These are phyloP conservation scores for Unio delphinus DNA, from an alignment of 2,888 invertebrate species.

Conservation along the genomic window DNA sequence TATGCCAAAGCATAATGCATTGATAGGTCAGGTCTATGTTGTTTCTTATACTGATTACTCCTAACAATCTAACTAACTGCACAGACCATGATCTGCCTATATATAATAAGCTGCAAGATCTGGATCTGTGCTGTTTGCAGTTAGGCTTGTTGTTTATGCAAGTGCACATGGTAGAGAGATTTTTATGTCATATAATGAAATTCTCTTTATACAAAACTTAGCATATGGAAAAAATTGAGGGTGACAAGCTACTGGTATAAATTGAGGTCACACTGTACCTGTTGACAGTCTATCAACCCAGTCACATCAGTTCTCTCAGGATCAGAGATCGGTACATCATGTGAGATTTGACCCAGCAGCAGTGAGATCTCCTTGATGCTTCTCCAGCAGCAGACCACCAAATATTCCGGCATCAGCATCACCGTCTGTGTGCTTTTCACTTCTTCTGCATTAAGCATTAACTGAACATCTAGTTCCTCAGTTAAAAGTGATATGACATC, in stretches of 20 bases:
- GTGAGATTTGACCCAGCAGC: slow-evolving; percentile 69
- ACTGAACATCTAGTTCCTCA: slow-evolving; percentile 11
- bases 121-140: too few relatives aligned
- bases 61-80: too few relatives aligned
- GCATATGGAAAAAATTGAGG: not conserved
- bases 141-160: too few relatives aligned
- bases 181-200: not conserved
- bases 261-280: slow-evolving; percentile 23
- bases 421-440: slow-evolving; percentile 33
- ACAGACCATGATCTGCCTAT: too few relatives aligned
- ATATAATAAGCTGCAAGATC: too few relatives aligned
- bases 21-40: too few relatives aligned
- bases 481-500: slow-evolving; percentile 13
- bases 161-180: too few relatives aligned
- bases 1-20: too few relatives aligned
- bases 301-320: not conserved
- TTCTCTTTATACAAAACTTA: not conserved
- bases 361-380: slow-evolving; percentile 87
- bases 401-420: slow-evolving; percentile 71
- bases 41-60: too few relatives aligned
- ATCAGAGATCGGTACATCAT: slow-evolving; percentile 33
- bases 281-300: slow-evolving; percentile 35
- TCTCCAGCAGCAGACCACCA: slow-evolving; percentile 94
- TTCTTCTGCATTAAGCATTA: slow-evolving; percentile 4
- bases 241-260: too few relatives aligned